These are phyloP conservation scores for Taeniopygia guttata DNA, from an alignment of 2,797 vertebrate species.

Conservation along the genomic window DNA sequence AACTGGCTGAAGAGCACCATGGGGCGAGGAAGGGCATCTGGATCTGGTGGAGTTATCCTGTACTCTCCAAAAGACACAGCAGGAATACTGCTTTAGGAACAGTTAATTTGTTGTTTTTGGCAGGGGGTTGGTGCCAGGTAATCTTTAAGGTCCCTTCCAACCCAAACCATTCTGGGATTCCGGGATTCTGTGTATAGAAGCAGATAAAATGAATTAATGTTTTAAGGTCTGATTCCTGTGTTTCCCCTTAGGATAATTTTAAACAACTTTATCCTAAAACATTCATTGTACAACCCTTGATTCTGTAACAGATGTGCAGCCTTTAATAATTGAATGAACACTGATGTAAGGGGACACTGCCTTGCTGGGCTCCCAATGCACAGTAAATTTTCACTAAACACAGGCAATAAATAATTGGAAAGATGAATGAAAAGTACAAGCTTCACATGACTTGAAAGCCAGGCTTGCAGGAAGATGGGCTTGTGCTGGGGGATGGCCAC, in stretches of 20 bases:
- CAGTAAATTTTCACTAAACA: neutral
- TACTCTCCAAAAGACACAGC: neutral
- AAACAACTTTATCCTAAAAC: neutral
- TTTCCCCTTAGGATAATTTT: neutral
- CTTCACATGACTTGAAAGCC: neutral
- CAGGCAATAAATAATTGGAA: neutral
- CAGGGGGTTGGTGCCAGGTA: neutral
- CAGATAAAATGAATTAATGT: neutral
- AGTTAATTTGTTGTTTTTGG: neutral
- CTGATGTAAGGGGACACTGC: neutral
- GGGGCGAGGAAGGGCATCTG: neutral
- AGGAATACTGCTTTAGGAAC: neutral
- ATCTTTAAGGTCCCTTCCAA: neutral
- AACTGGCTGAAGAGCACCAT: neutral
- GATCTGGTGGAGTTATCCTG: fast-evolving
- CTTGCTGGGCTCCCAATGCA: neutral
- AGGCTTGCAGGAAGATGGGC: neutral
- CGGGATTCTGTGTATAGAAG: neutral
- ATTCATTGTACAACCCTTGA: neutral
- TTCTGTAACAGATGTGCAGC: neutral
- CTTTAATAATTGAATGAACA: conserved; percentile 38
- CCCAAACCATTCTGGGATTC: neutral
- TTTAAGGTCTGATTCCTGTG: neutral
- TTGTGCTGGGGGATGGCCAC: neutral
- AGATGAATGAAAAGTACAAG: neutral